These are phyloP conservation scores for Odocoileus virginianus DNA, from an alignment of 2,113 vertebrate species.

Conservation along the genomic window DNA sequence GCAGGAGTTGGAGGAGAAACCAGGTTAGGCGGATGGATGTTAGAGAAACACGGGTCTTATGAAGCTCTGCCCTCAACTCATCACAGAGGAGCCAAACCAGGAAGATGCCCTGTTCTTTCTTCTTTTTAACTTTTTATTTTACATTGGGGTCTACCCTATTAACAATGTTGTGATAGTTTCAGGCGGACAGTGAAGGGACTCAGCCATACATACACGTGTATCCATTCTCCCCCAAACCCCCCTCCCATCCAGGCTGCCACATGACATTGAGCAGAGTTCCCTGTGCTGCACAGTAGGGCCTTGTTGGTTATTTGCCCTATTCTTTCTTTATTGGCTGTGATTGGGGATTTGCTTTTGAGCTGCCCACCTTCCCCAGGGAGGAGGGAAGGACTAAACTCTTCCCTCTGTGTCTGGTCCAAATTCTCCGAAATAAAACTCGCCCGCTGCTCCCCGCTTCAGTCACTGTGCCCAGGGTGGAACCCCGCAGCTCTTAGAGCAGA, in stretches of 20 bases:
- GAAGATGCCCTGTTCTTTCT: background rate
- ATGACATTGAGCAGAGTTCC: background rate
- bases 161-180: background rate
- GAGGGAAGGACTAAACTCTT: background rate
- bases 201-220: background rate
- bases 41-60: background rate
- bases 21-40: background rate
- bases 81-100: no score
- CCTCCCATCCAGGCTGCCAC: background rate
- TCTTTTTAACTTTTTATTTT: background rate
- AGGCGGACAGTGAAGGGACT: background rate
- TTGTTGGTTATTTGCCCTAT: background rate
- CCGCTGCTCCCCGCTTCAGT: no score
- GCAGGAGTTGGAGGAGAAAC: background rate
- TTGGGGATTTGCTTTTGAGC: background rate
- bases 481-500: background rate
- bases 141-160: background rate
- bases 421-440: background rate
- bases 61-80: background rate
- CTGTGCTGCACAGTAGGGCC: background rate
- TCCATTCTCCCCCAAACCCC: background rate
- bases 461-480: background rate
- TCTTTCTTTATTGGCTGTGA: background rate
- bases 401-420: background rate
- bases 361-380: background rate